A percentile compares a stretch with the other conserved stretches of the same genome.
Evolutionary conservation across 2,888 invertebrate species (phyloP).

Genomic region (Metallyticus violacea): DNA sequence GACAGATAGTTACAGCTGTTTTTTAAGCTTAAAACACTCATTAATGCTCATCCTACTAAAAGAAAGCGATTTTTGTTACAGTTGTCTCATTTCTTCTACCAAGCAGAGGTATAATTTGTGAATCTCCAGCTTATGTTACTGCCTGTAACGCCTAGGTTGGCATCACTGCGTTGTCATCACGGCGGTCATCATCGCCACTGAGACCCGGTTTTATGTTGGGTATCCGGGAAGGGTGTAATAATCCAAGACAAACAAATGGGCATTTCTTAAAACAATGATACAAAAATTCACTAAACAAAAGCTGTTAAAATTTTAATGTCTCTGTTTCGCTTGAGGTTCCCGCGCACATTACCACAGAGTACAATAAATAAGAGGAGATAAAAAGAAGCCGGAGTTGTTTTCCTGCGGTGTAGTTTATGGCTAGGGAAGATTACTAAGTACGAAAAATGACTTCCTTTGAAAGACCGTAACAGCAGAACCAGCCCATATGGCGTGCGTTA

Average conservation of each 20-base stretch:
- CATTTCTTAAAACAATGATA: background rate
- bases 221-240: background rate
- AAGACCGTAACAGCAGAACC: background rate
- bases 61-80: too few species aligned
- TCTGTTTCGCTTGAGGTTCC: background rate
- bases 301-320: background rate
- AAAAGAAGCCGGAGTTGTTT: background rate
- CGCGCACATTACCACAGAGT: too few species aligned
- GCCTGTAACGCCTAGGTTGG: too few species aligned
- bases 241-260: background rate
- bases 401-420: background rate
- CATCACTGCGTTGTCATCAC: too few species aligned
- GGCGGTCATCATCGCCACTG: background rate
- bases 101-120: background rate
- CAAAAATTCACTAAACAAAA: background rate
- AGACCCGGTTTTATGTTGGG: background rate
- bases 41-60: too few species aligned
- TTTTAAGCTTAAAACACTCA: too few species aligned
- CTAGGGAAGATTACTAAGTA: background rate
- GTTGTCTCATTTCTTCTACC: background rate
- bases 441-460: background rate
- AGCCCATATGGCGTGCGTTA: background rate
- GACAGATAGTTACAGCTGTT: too few species aligned
- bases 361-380: background rate
- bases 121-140: background rate